Conservation (phyloP, 2,113 vertebrate genomes). For the Lamprotornis superbus region DNA sequence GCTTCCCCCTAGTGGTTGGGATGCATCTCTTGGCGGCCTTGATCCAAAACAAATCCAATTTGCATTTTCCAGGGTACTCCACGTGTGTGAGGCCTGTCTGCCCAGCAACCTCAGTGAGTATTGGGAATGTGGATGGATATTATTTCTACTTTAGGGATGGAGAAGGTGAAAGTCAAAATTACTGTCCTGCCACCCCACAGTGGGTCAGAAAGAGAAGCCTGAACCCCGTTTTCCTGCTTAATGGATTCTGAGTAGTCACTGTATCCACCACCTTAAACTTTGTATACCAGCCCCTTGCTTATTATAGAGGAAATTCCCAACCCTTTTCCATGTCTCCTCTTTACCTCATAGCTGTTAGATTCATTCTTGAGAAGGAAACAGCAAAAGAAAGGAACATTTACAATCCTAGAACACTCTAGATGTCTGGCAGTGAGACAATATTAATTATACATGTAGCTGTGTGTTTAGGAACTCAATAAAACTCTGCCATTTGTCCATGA, state of each 20-base stretch:
- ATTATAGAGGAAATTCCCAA: not conserved
- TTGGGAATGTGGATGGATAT: not conserved
- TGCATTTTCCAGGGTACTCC: not conserved
- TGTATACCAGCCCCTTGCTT: not conserved
- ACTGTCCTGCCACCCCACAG: not conserved
- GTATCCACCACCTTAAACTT: not conserved
- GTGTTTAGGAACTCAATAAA: not conserved
- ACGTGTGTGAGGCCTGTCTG: fast-evolving
- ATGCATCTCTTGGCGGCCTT: not conserved
- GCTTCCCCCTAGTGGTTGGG: not conserved
- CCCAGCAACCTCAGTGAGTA: too few relatives aligned
- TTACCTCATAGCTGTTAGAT: not conserved
- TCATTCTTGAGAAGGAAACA: not conserved
- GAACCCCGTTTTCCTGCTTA: not conserved
- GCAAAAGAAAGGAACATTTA: not conserved
- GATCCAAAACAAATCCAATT: not conserved
- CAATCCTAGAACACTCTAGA: not conserved
- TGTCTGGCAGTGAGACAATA: not conserved
- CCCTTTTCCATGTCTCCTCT: not conserved
- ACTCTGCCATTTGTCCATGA: not conserved
- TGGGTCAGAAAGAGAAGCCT: not conserved
- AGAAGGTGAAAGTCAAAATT: not conserved
- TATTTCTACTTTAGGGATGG: not conserved
- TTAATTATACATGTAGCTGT: slow-evolving; percentile 29
- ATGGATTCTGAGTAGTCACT: not conserved